Conservation (phyloP, 1,140 invertebrate genomes). For the Drosophila subobscura region DNA sequence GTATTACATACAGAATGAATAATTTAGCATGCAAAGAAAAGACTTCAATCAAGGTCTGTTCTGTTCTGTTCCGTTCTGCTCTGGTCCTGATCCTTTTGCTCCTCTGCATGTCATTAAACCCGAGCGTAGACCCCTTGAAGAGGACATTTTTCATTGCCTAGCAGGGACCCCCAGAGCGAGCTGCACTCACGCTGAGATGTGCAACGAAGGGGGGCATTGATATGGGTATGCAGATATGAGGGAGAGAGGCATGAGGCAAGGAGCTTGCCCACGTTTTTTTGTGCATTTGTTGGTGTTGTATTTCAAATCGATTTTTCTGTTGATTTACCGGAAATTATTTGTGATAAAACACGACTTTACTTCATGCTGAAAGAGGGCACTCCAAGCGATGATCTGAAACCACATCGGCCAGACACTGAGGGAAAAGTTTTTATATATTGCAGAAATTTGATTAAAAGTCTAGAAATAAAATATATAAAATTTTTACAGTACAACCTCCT, state of each 20-base stretch:
- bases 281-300: slow-evolving; percentile 8
- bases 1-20: no score
- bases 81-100: slow-evolving; percentile 7
- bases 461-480: no score
- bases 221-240: not conserved
- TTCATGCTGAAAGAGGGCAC: slow-evolving; percentile 75
- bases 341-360: slow-evolving; percentile 75
- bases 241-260: slow-evolving; percentile 6
- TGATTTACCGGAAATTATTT: slow-evolving; percentile 75
- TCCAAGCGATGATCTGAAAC: slow-evolving; percentile 37
- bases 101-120: slow-evolving; percentile 54
- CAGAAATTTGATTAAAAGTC: no score
- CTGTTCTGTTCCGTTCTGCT: slow-evolving; percentile 16
- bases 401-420: no score
- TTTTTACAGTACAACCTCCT: no score
- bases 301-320: slow-evolving; percentile 68
- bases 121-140: slow-evolving; percentile 16
- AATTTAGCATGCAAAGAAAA: no score
- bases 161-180: slow-evolving; percentile 38
- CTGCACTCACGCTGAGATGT: slow-evolving; percentile 35
- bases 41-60: slow-evolving; percentile 9
- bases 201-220: slow-evolving; percentile 1
- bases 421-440: no score
- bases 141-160: slow-evolving; percentile 35
- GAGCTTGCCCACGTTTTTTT: slow-evolving; percentile 52